These are phyloP conservation scores for Scaptomyza parva DNA, from an alignment of 2,888 invertebrate genomes.

Conservation along the genomic window DNA sequence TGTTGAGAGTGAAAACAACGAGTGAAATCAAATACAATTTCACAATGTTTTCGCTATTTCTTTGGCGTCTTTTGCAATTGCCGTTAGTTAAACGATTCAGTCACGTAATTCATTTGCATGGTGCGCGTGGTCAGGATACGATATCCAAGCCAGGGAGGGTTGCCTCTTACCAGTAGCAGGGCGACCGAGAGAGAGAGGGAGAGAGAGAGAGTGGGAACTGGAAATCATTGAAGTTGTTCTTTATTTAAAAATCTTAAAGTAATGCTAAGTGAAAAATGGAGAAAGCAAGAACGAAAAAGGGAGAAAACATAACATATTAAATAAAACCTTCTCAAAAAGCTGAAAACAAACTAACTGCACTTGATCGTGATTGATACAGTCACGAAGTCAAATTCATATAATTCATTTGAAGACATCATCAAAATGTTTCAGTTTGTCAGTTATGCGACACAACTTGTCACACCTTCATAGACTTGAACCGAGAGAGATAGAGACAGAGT, in stretches of 20 bases:
- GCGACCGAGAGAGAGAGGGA: too few species aligned
- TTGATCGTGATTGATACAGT: slow-evolving; percentile 4
- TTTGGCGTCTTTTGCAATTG: slow-evolving; percentile 49
- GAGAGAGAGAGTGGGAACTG: too few species aligned
- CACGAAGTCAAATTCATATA: slow-evolving; percentile 2
- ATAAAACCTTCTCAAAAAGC: too few species aligned
- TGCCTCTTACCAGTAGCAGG: too few species aligned
- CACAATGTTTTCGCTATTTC: slow-evolving; percentile 11
- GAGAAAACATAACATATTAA: too few species aligned
- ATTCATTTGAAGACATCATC: slow-evolving; percentile 9
- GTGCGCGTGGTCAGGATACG: slow-evolving; percentile 57
- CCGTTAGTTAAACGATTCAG: slow-evolving; percentile 59
- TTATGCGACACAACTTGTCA: too few species aligned
- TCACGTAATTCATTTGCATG: slow-evolving; percentile 68
- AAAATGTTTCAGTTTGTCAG: too few species aligned
- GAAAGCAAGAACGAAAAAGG: too few species aligned
- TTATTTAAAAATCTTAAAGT: too few species aligned
- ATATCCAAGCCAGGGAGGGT: too few species aligned
- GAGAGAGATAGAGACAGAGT: background rate
- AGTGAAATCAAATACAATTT: slow-evolving; percentile 54
- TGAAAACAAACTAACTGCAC: background rate
- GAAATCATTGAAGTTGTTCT: background rate
- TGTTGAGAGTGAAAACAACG: slow-evolving; percentile 47
- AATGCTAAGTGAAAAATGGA: too few species aligned
- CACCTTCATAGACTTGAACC: background rate